Percentiles rank a stretch among this genome's conserved stretches.
phyloP scores from a whole-genome alignment of 2,888 invertebrate genomes.

The Noctua pronuba region DNA sequence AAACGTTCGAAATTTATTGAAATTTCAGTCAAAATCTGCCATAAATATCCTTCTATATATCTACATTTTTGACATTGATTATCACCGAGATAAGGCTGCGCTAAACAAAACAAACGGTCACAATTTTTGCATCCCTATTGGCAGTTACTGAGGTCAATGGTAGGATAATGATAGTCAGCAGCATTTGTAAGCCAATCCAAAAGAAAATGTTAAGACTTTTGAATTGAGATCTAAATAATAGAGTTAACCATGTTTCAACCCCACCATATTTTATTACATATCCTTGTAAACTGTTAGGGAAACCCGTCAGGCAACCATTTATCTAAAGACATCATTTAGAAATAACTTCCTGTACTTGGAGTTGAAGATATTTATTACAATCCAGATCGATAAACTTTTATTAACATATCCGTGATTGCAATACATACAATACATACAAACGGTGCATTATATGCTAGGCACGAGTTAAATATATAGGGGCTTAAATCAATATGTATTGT shows the following conservation, averaged over 20 bases:
- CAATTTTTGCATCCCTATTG: not conserved
- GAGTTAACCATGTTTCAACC: too few relatives aligned
- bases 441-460: not conserved
- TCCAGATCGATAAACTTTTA: slow-evolving; percentile 1
- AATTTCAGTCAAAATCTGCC: too few relatives aligned
- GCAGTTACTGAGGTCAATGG: not conserved
- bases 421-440: not conserved
- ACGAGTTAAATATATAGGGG: not conserved
- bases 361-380: not conserved
- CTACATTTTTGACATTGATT: too few relatives aligned
- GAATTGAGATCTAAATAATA: too few relatives aligned
- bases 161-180: not conserved
- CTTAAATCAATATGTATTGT: slow-evolving; percentile 3
- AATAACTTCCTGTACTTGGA: not conserved
- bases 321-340: not conserved
- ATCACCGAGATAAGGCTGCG: too few relatives aligned
- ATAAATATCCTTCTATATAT: too few relatives aligned
- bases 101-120: too few relatives aligned
- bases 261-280: not conserved
- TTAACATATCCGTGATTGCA: slow-evolving; percentile 1
- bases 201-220: not conserved
- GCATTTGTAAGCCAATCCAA: not conserved
- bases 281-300: not conserved
- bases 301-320: not conserved
- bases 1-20: too few relatives aligned